Evolutionary conservation across 2,113 vertebrate genomes (phyloP).

Genomic region (Climacteris rufus): DNA sequence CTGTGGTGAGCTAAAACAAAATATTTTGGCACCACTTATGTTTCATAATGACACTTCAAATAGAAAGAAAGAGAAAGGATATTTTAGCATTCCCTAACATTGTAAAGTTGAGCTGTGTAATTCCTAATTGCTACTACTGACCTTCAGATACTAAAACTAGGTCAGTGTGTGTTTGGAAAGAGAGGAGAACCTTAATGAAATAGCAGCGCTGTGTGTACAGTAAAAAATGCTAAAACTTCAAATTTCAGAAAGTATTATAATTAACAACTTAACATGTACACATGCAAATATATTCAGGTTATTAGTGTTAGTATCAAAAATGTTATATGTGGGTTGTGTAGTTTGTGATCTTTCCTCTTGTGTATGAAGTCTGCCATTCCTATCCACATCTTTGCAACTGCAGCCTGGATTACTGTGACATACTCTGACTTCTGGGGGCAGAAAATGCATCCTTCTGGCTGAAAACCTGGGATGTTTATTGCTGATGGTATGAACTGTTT

Average conservation of each 20-base stretch:
- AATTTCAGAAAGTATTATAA: background rate
- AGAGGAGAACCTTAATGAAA: background rate
- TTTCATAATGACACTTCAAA: background rate
- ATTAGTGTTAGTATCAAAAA: background rate
- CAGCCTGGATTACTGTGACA: background rate
- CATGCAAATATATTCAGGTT: background rate
- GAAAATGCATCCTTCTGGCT: background rate
- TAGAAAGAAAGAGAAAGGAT: background rate
- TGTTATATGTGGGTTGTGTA: background rate
- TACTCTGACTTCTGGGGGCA: background rate
- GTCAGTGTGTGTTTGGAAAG: background rate
- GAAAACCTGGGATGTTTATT: background rate
- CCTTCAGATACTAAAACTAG: background rate
- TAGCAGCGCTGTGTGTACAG: background rate
- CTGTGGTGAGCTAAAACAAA: background rate
- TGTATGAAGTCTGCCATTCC: background rate
- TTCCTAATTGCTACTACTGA: background rate
- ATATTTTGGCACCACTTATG: too few relatives aligned
- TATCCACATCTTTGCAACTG: background rate
- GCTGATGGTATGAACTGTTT: background rate
- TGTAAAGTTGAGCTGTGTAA: background rate
- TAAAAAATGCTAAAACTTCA: background rate
- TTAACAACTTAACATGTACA: background rate
- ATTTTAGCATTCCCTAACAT: background rate
- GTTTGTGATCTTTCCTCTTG: background rate